Base-by-base conservation (phyloP, 2,888 invertebrate species). In the Lepas anatifera region DNA sequence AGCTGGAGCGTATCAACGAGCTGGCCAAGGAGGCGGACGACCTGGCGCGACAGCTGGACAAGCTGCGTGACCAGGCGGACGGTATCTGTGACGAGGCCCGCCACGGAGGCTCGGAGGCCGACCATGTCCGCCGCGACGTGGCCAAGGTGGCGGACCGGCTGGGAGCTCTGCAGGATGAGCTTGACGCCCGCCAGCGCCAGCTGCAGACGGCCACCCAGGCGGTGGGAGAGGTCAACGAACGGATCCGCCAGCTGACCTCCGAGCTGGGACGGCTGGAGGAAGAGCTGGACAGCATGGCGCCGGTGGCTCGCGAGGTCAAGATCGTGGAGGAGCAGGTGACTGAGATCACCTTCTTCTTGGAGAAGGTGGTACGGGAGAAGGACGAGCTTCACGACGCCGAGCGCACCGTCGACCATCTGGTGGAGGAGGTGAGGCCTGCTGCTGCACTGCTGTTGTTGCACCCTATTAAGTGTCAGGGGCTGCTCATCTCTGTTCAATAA, bases 221-320 rank as follows among this genome's bases (percentile, higher is more conserved):
- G 0, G 87, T 92, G 68, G 86, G 90, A 0, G 89, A 90, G 76
- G 94, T 94, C 82, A 91, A 92, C 81, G 87, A 93, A 73, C 88
- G 90, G 81, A 88, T 93, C n/a, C 94, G 93, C 80, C 84, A 81
- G 58, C 82, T 95, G 2, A 86, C 87, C 32, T 85, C 88, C 73
- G 89, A 94, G 78, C 81, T 96, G 4, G 85, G 87, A 0, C 87
- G 86, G 70, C 80, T 96, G 69, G 95, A 96, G 78, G 86, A 87
- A 70, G 91, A 94, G 75, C 81, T 96, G 50, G 92, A 93, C 76
- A 81, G 84, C 41, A 89, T 95, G 86, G 88, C 89, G 77, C 89
- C 95, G 0, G 88, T 94, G 0, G 95, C 88, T 1, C 85, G 96
- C 25, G 96, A 96, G 78, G 85, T 94, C 67, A 90, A 92, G 78